A percentile compares a stretch with the other conserved stretches of the same genome.
Evolutionary conservation across 2,888 invertebrate genomes (phyloP).

Genomic region (Lycia hirtaria): DNA sequence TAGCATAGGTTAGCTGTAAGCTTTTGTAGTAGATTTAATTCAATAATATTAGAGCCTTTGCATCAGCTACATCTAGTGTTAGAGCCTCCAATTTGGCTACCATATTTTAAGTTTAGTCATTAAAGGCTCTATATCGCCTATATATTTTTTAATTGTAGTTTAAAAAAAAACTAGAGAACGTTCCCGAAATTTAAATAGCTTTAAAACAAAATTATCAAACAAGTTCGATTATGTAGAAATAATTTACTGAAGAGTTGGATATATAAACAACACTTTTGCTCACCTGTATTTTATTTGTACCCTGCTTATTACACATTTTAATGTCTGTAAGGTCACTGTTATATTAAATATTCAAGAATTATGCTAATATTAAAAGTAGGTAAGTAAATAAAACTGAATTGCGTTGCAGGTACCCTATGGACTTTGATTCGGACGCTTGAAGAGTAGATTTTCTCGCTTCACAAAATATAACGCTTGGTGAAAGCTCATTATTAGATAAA

Average conservation of each 20-base stretch:
- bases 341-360: neutral
- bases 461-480: conserved; percentile 4
- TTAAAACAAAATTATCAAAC: no score
- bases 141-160: no score
- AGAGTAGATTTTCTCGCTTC: neutral
- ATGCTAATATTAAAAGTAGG: neutral
- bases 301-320: conserved; percentile 7
- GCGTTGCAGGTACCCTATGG: neutral
- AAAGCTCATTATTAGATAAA: conserved; percentile 14
- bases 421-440: neutral
- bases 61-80: no score
- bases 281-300: neutral
- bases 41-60: no score
- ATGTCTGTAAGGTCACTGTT: conserved; percentile 4
- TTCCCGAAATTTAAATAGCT: no score
- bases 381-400: neutral
- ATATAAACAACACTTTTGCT: neutral
- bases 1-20: no score
- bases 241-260: no score
- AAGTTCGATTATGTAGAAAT: no score
- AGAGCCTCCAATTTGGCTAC: no score
- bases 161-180: neutral
- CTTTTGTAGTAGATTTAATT: no score
- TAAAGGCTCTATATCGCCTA: no score
- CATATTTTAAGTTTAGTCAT: no score